Conservation (phyloP, 1,140 invertebrate genomes). For the Bombyx mandarina region DNA sequence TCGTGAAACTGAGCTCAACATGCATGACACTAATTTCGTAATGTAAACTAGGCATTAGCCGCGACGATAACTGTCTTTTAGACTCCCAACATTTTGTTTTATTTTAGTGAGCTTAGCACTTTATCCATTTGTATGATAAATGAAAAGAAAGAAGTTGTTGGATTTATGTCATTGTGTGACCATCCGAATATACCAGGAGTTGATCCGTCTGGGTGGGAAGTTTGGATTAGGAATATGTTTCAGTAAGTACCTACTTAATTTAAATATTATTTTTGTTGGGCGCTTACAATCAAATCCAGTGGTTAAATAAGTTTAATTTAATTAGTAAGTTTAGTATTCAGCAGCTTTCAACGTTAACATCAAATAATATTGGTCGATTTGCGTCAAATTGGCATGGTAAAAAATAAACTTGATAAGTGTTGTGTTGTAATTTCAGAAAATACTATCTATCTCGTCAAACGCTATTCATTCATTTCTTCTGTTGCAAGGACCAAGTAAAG, state of each 20-base stretch:
- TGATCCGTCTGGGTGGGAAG: slow-evolving; percentile 64
- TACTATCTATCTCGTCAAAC: slow-evolving; percentile 62
- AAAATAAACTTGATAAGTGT: neutral
- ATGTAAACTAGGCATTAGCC: no score
- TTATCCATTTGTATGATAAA: slow-evolving; percentile 60
- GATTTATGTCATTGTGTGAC: slow-evolving; percentile 64
- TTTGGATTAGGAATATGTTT: slow-evolving; percentile 69
- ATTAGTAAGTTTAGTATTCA: no score
- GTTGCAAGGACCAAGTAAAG: slow-evolving; percentile 48
- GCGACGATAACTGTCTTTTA: no score
- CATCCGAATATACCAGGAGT: slow-evolving; percentile 68
- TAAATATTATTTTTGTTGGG: no score
- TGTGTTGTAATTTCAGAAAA: slow-evolving; percentile 25
- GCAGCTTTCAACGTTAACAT: no score
- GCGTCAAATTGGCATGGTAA: no score
- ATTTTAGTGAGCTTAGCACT: slow-evolving; percentile 58
- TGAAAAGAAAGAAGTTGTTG: slow-evolving; percentile 51
- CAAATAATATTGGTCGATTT: no score
- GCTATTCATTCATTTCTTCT: slow-evolving; percentile 72
- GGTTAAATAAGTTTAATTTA: no score
- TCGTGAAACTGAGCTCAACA: no score
- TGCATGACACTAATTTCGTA: no score
- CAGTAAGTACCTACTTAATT: slow-evolving; percentile 33
- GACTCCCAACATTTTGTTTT: neutral
- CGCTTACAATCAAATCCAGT: no score